These are phyloP conservation scores for Dryococelus australis DNA, from an alignment of 2,888 invertebrate genomes.

Conservation along the genomic window DNA sequence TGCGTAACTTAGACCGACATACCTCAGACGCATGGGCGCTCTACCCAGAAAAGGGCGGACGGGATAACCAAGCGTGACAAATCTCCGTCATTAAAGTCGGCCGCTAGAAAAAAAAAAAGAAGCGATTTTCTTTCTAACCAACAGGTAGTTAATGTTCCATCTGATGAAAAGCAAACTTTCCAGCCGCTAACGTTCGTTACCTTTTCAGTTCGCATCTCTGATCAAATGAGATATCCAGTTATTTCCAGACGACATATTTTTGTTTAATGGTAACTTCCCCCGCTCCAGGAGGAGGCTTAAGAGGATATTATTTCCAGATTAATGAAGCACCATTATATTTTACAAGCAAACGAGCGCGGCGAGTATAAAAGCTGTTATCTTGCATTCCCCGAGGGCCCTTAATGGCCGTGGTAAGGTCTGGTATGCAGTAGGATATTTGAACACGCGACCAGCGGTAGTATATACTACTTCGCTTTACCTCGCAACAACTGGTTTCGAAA, in stretches of 20 bases:
- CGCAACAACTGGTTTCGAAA: background rate
- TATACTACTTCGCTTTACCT: background rate
- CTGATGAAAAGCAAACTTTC: background rate
- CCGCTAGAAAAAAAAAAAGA: background rate
- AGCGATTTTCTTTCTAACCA: background rate
- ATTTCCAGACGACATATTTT: background rate
- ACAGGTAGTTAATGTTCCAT: constrained; percentile 2
- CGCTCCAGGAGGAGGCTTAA: background rate
- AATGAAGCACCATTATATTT: constrained; percentile 11
- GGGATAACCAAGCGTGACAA: background rate
- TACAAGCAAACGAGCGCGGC: background rate
- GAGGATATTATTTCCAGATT: background rate
- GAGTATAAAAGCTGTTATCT: constrained; percentile 10
- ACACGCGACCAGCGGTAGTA: background rate
- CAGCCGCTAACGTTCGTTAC: background rate
- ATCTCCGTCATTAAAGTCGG: background rate
- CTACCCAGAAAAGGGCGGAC: background rate
- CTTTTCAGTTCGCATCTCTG: background rate
- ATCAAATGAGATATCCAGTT: constrained; percentile 11
- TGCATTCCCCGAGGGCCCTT: background rate
- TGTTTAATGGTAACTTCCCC: background rate
- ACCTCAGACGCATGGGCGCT: no score
- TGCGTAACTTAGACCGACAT: no score
- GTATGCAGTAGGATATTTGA: background rate
- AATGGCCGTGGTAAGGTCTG: no score